phyloP scores from a whole-genome alignment of 30 jellyfish, hydroid and myxozoan species.

The Cassiopea xamachana region DNA sequence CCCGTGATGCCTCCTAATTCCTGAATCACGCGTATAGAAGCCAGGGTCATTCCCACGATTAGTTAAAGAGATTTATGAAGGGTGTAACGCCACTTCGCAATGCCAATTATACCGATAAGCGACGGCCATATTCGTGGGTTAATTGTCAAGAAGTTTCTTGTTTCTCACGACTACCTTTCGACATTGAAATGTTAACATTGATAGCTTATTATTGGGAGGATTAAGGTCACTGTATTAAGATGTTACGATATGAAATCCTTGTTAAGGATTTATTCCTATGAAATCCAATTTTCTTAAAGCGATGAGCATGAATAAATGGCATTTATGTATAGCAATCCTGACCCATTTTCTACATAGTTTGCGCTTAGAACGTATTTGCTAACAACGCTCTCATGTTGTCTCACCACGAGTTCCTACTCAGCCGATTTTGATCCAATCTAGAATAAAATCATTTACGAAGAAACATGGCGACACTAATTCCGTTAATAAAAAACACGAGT shows the following conservation, averaged over 20 bases:
- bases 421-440: slow-evolving; percentile 57
- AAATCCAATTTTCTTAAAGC: slow-evolving; percentile 44
- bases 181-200: background rate
- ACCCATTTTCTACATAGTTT: slow-evolving; percentile 27
- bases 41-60: slow-evolving; percentile 12
- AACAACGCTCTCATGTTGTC: slow-evolving; percentile 44
- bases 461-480: slow-evolving; percentile 2
- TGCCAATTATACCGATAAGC: background rate
- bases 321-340: slow-evolving; percentile 52
- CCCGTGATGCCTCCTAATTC: background rate
- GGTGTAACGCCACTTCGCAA: slow-evolving; percentile 5
- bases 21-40: background rate
- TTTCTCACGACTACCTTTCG: slow-evolving; percentile 10
- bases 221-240: slow-evolving; percentile 15
- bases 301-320: slow-evolving; percentile 62
- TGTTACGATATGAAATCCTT: slow-evolving; percentile 62
- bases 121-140: slow-evolving; percentile 1
- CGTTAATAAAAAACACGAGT: background rate
- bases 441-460: background rate
- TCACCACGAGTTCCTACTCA: slow-evolving; percentile 76
- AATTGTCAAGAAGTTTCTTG: slow-evolving; percentile 4
- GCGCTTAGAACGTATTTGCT: slow-evolving; percentile 9
- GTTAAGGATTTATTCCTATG: slow-evolving; percentile 33
- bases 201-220: slow-evolving; percentile 25
- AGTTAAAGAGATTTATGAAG: slow-evolving; percentile 13